These are phyloP conservation scores for Helleia helle DNA, from an alignment of 2,888 invertebrate species.

Conservation along the genomic window DNA sequence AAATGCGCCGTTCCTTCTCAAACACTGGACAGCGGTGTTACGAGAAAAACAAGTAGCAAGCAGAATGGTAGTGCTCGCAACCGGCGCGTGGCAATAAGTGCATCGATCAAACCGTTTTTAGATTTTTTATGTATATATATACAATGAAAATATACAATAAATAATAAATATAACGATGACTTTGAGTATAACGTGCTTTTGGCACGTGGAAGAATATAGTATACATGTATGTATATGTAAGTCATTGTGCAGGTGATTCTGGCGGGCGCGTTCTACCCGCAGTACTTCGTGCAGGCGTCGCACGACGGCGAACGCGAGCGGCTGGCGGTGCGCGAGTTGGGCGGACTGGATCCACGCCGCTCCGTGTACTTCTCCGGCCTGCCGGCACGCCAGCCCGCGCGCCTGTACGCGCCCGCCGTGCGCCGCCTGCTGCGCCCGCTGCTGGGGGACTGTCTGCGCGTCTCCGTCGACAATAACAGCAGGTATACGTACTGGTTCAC, in stretches of 20 bases:
- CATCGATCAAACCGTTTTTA: too few relatives aligned
- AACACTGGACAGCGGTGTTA: too few relatives aligned
- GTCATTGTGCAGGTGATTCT: slow-evolving; percentile 75
- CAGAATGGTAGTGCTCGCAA: too few relatives aligned
- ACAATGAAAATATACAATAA: too few relatives aligned
- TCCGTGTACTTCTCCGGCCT: slow-evolving; percentile 76
- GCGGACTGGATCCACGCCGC: slow-evolving; percentile 83
- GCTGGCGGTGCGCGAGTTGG: slow-evolving; percentile 77
- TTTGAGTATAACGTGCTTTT: too few relatives aligned
- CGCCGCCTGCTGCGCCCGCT: slow-evolving; percentile 71
- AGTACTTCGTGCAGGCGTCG: slow-evolving; percentile 81
- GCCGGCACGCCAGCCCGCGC: slow-evolving; percentile 77
- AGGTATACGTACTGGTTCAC: slow-evolving; percentile 39
- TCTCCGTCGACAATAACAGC: slow-evolving; percentile 67
- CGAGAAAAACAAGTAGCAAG: too few relatives aligned
- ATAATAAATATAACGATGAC: too few relatives aligned
- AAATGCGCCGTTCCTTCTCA: too few relatives aligned
- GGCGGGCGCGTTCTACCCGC: slow-evolving; percentile 94
- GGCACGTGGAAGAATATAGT: too few relatives aligned
- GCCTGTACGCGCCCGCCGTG: slow-evolving; percentile 78
- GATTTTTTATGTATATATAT: too few relatives aligned
- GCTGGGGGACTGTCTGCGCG: slow-evolving; percentile 63
- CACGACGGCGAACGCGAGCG: slow-evolving; percentile 75
- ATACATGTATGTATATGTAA: background rate
- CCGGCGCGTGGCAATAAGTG: too few relatives aligned